Evolutionary conservation across 2,888 invertebrate genomes (phyloP), one percentile per base, ranked within the genome.

Genomic region (Furcula furcula): DNA sequence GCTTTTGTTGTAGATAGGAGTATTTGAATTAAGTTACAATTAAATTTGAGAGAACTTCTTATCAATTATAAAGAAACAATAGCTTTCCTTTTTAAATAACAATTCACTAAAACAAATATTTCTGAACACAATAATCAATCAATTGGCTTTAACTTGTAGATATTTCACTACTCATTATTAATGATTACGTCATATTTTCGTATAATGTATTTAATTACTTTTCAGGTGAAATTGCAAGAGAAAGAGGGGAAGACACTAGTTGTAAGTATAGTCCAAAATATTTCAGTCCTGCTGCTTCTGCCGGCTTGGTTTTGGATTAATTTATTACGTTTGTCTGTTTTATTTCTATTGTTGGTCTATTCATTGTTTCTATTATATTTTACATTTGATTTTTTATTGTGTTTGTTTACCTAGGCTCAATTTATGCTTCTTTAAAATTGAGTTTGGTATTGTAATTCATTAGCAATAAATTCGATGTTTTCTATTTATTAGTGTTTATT

Each of bases 211-310:
- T 33, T 54, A 48, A 55, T 68, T 72, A 48, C 50, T 62, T 91
- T 91, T 54, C 91, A 94, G 94, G 93, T 91, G 94, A 94, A 85
- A 91, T 93, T 71, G 93, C 93, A 60, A 91, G 93, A 72, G 92
- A 93, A 81, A 91, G 93, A 72, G 94, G 93, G 62, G 94, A 94
- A 78, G 94, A 94, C 73, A 91, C 92, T 61, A 93, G 92, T 84
- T 90, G 94, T 94, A 90, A 94, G 94, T 94, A 82, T 53, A 23
- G n/a, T 26, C 11, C 4, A 21, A 13, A 27, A 36, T 19, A 19
- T 7, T n/a, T n/a, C n/a, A n/a, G n/a, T n/a, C n/a, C n/a, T n/a
- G n/a, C n/a, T n/a, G n/a, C n/a, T n/a, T n/a, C n/a, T n/a, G n/a
- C n/a, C n/a, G n/a, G n/a, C n/a, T n/a, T n/a, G n/a, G n/a, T n/a